Percentiles rank a stretch among this genome's conserved stretches.
Conservation (phyloP, 2,797 vertebrate genomes). For the Etheostoma nigrum region DNA sequence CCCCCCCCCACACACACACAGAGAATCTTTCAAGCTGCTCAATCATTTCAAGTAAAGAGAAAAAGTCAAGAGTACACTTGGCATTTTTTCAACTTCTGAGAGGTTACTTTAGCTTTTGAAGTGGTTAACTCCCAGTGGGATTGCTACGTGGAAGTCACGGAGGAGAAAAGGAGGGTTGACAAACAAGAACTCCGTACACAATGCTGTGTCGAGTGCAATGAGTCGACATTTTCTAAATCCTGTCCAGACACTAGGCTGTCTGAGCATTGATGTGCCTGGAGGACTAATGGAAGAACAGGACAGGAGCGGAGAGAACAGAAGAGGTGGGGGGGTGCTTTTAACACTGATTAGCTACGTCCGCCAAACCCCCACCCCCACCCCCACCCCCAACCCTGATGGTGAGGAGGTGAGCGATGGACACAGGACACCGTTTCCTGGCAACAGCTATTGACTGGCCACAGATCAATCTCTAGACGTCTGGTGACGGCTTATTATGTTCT, state of each 20-base stretch:
- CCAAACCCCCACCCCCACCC: constrained; percentile 25
- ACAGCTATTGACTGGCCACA: constrained; percentile 66
- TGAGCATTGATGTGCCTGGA: constrained; percentile 61
- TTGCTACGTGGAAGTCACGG: constrained; percentile 17
- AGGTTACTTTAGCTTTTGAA: constrained; percentile 34
- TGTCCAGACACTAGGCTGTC: constrained; percentile 72
- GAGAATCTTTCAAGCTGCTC: constrained; percentile 37
- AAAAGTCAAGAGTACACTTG: constrained; percentile 18
- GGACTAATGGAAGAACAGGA: constrained; percentile 49
- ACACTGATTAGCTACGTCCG: constrained; percentile 81
- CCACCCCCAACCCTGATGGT: constrained; percentile 37
- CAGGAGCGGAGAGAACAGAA: constrained; percentile 27
- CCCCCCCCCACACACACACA: neutral
- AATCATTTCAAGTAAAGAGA: constrained; percentile 6
- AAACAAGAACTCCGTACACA: neutral
- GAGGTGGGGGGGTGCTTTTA: constrained; percentile 79
- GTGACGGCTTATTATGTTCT: constrained; percentile 53
- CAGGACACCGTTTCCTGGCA: constrained; percentile 77
- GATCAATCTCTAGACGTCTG: constrained; percentile 76
- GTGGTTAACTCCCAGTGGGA: constrained; percentile 27
- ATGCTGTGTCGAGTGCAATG: constrained; percentile 39
- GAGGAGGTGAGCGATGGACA: constrained; percentile 68
- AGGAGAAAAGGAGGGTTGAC: constrained; percentile 28
- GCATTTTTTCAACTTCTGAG: constrained; percentile 19
- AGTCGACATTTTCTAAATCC: constrained; percentile 64